Base-by-base conservation (phyloP, 2,113 vertebrate genomes). In the Oophaga pumilio region DNA sequence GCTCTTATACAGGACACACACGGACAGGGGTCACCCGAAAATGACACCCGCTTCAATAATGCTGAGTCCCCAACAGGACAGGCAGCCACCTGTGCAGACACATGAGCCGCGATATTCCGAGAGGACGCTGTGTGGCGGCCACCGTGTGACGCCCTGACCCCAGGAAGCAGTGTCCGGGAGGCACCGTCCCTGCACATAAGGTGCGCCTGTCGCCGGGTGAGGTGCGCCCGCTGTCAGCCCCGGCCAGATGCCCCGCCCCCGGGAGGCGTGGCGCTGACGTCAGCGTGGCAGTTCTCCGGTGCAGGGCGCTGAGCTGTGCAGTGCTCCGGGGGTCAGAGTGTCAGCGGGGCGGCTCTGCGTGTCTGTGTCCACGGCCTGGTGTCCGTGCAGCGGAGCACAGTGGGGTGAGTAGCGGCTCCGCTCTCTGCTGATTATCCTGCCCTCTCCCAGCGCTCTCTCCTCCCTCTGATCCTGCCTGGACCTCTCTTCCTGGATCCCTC, bases 191-290 rank as follows among this genome's bases (percentile, higher is more conserved):
- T 18, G 8, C 71, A 43, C 6, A 4, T 13, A 49, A 76, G 73
- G 73, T 76, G 73, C 49, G 73, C 18, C 73, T 17, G 43, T 10
- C 15, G 17, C 73, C 7, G 49, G 59, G 79, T 49, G 56, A 76
- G 84, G 71, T n/a, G 53, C 73, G 50, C 15, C 53, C 8, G 24
- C 53, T n/a, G 15, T 43, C 80, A 64, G 33, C 60, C 57, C 80
- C 18, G 80, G 20, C 66, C 82, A 57, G 52, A 15, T 56, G 68
- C 66, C 8, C 66, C 49, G 13, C 66, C 82, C 73, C n/a, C 82
- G 24, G 71, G 28, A 11, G 84, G 56, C 84, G 53, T 71, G 71
- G 33, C 17, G 22, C 43, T 85, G 84, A 85, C 84, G 84, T 85
- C 74, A 64, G 68, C 56, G 84, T 13, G 56, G 66, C 84, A 60